A percentile compares a stretch with the other conserved stretches of the same genome.
Conservation (phyloP, 1,140 invertebrate species). For the Leptestheria dahalacensis region DNA sequence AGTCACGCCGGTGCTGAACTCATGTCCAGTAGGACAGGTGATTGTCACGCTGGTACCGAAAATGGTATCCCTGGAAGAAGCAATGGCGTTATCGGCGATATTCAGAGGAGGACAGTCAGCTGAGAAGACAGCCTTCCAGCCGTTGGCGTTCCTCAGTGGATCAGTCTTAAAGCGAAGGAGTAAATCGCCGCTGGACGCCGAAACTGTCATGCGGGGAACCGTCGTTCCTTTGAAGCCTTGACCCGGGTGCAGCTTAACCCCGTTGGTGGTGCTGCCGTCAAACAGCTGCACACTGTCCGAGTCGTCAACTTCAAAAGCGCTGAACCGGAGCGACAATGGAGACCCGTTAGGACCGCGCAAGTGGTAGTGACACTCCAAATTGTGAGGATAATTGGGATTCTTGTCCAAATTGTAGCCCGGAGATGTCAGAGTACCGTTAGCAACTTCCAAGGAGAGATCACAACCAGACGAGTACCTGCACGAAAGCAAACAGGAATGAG, state of each 20-base stretch:
- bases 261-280: slow-evolving; percentile 70
- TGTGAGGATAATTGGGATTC: slow-evolving; percentile 83
- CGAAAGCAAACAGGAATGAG: neutral
- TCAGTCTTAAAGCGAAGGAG: slow-evolving; percentile 73
- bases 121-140: slow-evolving; percentile 83
- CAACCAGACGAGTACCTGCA: slow-evolving; percentile 25
- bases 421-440: slow-evolving; percentile 69
- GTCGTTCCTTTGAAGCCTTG: slow-evolving; percentile 67
- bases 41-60: slow-evolving; percentile 81
- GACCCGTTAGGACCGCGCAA: slow-evolving; percentile 67
- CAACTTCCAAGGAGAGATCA: slow-evolving; percentile 47
- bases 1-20: slow-evolving; percentile 78
- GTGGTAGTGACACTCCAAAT: slow-evolving; percentile 77
- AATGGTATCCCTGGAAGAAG: slow-evolving; percentile 76
- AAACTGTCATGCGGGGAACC: slow-evolving; percentile 64
- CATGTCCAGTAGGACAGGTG: slow-evolving; percentile 81
- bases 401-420: slow-evolving; percentile 66
- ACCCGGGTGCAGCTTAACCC: slow-evolving; percentile 69
- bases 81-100: slow-evolving; percentile 69
- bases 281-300: slow-evolving; percentile 63
- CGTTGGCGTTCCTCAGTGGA: slow-evolving; percentile 60
- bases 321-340: slow-evolving; percentile 72
- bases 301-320: slow-evolving; percentile 67
- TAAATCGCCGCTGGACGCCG: slow-evolving; percentile 84
- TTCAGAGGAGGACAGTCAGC: slow-evolving; percentile 77